phyloP scores from a whole-genome alignment of 2,113 vertebrate genomes.

The Pontoporia blainvillei region DNA sequence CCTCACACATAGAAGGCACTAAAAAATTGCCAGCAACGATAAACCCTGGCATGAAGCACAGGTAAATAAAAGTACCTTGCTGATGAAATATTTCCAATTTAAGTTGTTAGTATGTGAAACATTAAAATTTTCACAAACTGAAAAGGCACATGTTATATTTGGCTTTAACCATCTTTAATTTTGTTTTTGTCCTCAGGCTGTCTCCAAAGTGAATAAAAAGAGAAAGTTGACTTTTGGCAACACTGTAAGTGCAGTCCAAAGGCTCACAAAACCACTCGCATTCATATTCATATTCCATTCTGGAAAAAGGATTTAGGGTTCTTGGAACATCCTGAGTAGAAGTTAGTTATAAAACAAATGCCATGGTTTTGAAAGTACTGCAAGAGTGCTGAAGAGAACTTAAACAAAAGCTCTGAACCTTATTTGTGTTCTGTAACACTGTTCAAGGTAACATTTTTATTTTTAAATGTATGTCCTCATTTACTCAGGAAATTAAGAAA shows the following conservation, averaged over 20 bases:
- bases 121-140: neutral
- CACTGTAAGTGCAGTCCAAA: neutral
- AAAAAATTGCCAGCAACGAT: neutral
- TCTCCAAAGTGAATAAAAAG: neutral
- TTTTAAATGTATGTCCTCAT: conserved; percentile 58
- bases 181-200: neutral
- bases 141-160: neutral
- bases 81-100: neutral
- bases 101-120: neutral
- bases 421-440: conserved; percentile 26
- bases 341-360: conserved; percentile 13
- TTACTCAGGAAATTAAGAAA: conserved; percentile 70
- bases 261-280: neutral
- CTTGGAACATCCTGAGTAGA: neutral
- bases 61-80: neutral
- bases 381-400: conserved; percentile 37
- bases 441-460: conserved; percentile 64
- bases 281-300: neutral
- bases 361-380: neutral
- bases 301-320: conserved; percentile 13
- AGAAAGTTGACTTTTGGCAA: neutral
- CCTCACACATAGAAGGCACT: neutral
- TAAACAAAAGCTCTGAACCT: conserved; percentile 54
- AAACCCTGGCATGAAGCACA: neutral
- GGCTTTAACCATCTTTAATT: neutral